phyloP scores from a whole-genome alignment of 1,140 invertebrate species.

The Drosophila sturtevanti region DNA sequence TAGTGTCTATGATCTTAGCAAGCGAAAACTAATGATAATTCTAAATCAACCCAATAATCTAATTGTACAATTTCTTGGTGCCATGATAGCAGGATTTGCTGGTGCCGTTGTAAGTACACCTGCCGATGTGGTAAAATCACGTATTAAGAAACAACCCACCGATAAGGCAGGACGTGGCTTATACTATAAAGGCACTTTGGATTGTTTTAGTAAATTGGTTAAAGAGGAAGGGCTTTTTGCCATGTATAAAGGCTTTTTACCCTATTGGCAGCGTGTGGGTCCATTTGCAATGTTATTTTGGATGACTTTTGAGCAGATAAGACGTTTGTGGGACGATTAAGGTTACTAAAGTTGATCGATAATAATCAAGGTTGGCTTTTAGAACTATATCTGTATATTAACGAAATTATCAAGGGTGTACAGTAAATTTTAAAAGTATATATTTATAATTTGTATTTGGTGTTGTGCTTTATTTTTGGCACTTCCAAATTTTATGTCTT shows the following conservation, averaged over 20 bases:
- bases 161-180: constrained; percentile 20
- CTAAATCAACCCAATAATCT: constrained; percentile 18
- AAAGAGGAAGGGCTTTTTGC: constrained; percentile 30
- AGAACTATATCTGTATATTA: neutral
- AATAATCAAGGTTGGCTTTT: neutral
- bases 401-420: neutral
- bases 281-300: constrained; percentile 44
- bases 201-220: constrained; percentile 33
- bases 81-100: constrained; percentile 36
- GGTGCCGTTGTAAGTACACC: constrained; percentile 27
- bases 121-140: constrained; percentile 47
- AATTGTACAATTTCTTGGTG: constrained; percentile 29
- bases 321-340: constrained; percentile 18
- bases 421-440: neutral
- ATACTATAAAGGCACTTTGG: constrained; percentile 36
- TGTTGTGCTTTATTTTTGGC: neutral
- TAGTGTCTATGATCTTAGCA: constrained; percentile 38
- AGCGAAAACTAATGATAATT: constrained; percentile 13
- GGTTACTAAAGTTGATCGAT: constrained; percentile 16
- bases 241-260: constrained; percentile 46
- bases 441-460: too few species aligned
- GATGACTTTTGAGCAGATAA: constrained; percentile 38
- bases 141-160: constrained; percentile 48
- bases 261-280: constrained; percentile 41
- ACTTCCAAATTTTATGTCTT: constrained; percentile 15